A percentile compares a stretch with the other conserved stretches of the same genome.
Conservation (phyloP, 1,140 invertebrate genomes). For the Elymnias hypermnestra region DNA sequence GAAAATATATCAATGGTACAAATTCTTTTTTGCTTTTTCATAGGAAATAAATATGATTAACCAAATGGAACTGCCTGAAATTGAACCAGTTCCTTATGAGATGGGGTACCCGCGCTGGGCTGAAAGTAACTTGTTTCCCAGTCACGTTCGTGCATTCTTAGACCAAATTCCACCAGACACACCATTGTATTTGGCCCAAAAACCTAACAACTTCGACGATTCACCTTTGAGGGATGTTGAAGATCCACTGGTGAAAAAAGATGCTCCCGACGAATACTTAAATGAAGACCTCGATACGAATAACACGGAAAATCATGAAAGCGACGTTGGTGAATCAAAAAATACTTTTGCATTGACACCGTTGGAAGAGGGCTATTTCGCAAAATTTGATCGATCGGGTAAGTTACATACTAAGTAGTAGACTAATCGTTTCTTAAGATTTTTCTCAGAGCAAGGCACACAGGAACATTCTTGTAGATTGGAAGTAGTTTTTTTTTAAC, state of each 20-base stretch:
- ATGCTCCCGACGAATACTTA: not conserved
- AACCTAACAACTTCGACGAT: not conserved
- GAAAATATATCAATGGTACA: too few species aligned
- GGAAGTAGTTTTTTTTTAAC: too few species aligned
- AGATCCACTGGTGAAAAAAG: not conserved
- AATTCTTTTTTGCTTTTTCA: not conserved
- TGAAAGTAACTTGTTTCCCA: not conserved
- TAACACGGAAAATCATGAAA: not conserved
- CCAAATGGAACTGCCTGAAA: slow-evolving; percentile 10
- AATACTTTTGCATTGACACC: slow-evolving; percentile 39
- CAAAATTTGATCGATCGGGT: not conserved
- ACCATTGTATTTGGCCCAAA: slow-evolving; percentile 3
- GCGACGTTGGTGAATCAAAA: not conserved
- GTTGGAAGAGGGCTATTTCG: slow-evolving; percentile 37
- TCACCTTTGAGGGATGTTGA: not conserved
- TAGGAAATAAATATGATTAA: slow-evolving; percentile 16
- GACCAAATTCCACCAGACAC: not conserved
- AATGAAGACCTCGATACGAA: not conserved
- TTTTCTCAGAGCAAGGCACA: not conserved
- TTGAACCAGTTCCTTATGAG: slow-evolving; percentile 1
- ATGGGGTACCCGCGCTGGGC: not conserved
- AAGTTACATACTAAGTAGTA: not conserved
- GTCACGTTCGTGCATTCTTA: not conserved
- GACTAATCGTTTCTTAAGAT: not conserved
- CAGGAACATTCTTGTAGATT: too few species aligned